A percentile compares a stretch with the other conserved stretches of the same genome.
Evolutionary conservation across 2,797 vertebrate genomes (phyloP).

Genomic region (Pangasius djambal): DNA sequence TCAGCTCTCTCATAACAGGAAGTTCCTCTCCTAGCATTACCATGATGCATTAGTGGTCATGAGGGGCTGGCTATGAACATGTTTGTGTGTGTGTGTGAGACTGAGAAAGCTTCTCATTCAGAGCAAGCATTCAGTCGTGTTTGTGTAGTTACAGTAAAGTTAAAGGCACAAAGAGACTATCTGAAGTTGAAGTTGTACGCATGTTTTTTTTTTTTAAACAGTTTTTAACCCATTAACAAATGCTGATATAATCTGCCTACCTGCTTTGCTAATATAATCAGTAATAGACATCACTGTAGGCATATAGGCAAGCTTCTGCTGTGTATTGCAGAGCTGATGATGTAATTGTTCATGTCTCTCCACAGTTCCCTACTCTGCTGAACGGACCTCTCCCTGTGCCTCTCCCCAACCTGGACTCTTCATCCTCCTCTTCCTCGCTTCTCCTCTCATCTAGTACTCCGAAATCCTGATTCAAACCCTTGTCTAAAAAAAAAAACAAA

Average conservation of each 20-base stretch:
- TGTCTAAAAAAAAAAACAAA: neutral
- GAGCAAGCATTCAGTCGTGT: neutral
- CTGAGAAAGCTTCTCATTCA: constrained; percentile 23
- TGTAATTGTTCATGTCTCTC: constrained; percentile 37
- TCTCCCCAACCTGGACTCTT: constrained; percentile 81
- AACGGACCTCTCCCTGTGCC: constrained; percentile 88
- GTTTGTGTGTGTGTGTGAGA: constrained; percentile 37
- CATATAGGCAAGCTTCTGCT: neutral
- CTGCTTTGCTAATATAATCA: neutral
- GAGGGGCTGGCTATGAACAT: constrained; percentile 41
- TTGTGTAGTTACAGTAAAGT: constrained; percentile 21
- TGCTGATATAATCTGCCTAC: neutral
- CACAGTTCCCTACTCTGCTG: constrained; percentile 90
- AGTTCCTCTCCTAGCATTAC: constrained; percentile 57
- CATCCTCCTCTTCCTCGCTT: constrained; percentile 83
- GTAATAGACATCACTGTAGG: neutral
- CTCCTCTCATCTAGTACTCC: constrained; percentile 84
- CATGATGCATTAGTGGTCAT: constrained; percentile 50
- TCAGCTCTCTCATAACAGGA: constrained; percentile 61
- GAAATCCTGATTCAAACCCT: constrained; percentile 84
- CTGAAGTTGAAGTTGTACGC: neutral
- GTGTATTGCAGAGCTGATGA: constrained; percentile 12
- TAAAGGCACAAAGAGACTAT: neutral
- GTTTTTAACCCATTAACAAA: neutral
- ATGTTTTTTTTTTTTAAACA: neutral